phyloP scores from a whole-genome alignment of 2,797 vertebrate species.

The Sebastes cheni region DNA sequence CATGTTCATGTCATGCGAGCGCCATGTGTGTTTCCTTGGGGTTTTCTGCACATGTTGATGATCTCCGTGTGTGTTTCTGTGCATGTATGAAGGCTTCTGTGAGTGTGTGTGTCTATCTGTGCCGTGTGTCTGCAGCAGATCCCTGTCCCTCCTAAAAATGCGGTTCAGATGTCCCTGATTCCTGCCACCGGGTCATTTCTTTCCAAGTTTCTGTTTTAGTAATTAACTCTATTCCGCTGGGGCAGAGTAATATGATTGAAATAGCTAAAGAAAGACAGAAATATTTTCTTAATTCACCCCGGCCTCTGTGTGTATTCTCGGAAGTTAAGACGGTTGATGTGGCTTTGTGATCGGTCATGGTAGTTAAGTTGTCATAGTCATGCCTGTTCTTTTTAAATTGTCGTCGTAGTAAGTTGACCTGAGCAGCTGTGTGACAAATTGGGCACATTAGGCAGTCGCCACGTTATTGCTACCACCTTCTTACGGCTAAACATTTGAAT shows the following conservation, averaged over 20 bases:
- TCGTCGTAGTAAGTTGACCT: slow-evolving; percentile 2
- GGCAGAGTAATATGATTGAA: slow-evolving; percentile 50
- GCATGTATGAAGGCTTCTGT: slow-evolving; percentile 6
- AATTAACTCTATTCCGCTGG: slow-evolving; percentile 57
- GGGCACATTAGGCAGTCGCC: not conserved
- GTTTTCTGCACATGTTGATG: slow-evolving; percentile 28
- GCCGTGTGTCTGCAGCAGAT: slow-evolving; percentile 38
- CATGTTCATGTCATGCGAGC: slow-evolving; percentile 11
- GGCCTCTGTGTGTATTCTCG: slow-evolving; percentile 57
- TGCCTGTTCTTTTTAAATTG: slow-evolving; percentile 42
- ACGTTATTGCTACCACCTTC: slow-evolving; percentile 10
- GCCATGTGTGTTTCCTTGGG: slow-evolving; percentile 30
- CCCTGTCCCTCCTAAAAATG: slow-evolving; percentile 53
- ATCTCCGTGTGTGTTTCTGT: slow-evolving; percentile 14
- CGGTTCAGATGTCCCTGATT: slow-evolving; percentile 61
- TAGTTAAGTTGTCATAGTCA: slow-evolving; percentile 26
- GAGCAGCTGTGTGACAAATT: slow-evolving; percentile 23
- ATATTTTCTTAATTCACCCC: slow-evolving; percentile 57
- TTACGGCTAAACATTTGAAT: not conserved
- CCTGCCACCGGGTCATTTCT: slow-evolving; percentile 50
- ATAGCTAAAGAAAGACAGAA: slow-evolving; percentile 60
- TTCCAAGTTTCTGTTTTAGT: slow-evolving; percentile 70
- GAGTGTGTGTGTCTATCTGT: slow-evolving; percentile 20
- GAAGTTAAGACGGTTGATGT: slow-evolving; percentile 56
- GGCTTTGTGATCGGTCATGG: slow-evolving; percentile 42